Conservation (phyloP, 2,888 invertebrate species). For the Mimas tiliae region DNA sequence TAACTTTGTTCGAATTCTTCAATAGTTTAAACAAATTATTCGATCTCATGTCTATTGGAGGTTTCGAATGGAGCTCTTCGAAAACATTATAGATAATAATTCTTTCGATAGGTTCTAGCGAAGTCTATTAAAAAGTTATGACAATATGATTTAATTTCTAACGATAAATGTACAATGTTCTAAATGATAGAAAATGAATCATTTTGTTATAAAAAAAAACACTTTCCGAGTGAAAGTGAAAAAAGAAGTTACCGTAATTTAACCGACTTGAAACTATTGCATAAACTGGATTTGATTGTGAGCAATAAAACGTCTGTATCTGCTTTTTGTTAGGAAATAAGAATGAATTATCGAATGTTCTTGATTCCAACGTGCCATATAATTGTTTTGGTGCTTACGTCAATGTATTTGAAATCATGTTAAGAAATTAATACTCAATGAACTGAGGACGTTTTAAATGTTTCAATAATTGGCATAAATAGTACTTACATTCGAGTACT, state of each 20-base stretch:
- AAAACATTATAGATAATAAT: conserved; percentile 8
- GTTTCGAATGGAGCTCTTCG: conserved; percentile 45
- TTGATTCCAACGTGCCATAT: conserved; percentile 68
- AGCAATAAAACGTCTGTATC: conserved; percentile 59
- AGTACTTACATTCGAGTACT: conserved; percentile 14
- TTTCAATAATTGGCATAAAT: not conserved
- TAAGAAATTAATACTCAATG: conserved; percentile 41
- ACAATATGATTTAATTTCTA: conserved; percentile 45
- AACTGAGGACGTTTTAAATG: conserved; percentile 11
- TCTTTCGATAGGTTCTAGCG: conserved; percentile 5
- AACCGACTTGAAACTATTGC: conserved; percentile 35
- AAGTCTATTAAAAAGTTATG: conserved; percentile 6
- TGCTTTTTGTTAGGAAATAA: conserved; percentile 49
- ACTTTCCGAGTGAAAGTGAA: conserved; percentile 8
- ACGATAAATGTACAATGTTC: conserved; percentile 36
- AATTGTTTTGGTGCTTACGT: conserved; percentile 57
- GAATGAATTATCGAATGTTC: conserved; percentile 38
- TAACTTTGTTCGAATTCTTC: not conserved
- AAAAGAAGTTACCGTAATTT: conserved; percentile 48
- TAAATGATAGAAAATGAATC: conserved; percentile 30
- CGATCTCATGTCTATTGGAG: conserved; percentile 61
- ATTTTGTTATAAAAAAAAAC: conserved; percentile 30
- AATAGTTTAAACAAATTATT: conserved; percentile 43
- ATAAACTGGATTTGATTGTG: conserved; percentile 62
- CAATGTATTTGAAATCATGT: conserved; percentile 34